Evolutionary conservation across 2,888 invertebrate species (phyloP), one percentile per base, ranked within the genome.

Genomic region (Balanococcus diminutus): DNA sequence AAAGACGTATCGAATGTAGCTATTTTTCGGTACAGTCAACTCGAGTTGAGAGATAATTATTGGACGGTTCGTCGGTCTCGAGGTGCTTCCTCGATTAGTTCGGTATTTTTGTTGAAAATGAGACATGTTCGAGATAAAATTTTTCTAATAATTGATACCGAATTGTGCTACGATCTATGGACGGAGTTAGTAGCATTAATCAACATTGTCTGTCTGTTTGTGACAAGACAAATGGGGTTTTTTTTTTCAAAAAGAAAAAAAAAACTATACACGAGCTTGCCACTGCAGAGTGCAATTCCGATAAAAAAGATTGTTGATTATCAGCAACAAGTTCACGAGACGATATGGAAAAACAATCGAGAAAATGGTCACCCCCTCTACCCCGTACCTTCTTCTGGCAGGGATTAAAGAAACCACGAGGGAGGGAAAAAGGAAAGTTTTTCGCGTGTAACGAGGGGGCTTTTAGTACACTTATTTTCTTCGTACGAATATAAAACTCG

Each of bases 221-320:
- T 46, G 46, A 46, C 46, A 46, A 46, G 46, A 46, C 46, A n/a
- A n/a, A 46, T 46, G n/a, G 16, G 16, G 16, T 46, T 46, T 16
- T 46, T 46, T 46, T 46, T 46, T 46, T 46, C 46, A 4, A 42
- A 56, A 56, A 56, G 22, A 22, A 56, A 56, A 56, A 22, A 22
- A 56, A 36, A 36, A 3, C 11, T n/a, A 25, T 61, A 25, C 22
- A 61, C 61, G 61, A 8, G 22, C 14, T 25, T 25, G 28, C 14
- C 25, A 61, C 16, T 46, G 2, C 46, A 46, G 2, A 2, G 16
- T n/a, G n/a, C 67, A 67, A 67, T 67, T 67, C 28, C 67, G 67
- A 67, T 67, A 28, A 67, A 67, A n/a, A 67, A 67, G 67, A 67
- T 67, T 67, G 67, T 67, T 67, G 67, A 28, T 67, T 67, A 67